phyloP scores from a whole-genome alignment of 2,888 invertebrate genomes.

The Philereme vetulata region DNA sequence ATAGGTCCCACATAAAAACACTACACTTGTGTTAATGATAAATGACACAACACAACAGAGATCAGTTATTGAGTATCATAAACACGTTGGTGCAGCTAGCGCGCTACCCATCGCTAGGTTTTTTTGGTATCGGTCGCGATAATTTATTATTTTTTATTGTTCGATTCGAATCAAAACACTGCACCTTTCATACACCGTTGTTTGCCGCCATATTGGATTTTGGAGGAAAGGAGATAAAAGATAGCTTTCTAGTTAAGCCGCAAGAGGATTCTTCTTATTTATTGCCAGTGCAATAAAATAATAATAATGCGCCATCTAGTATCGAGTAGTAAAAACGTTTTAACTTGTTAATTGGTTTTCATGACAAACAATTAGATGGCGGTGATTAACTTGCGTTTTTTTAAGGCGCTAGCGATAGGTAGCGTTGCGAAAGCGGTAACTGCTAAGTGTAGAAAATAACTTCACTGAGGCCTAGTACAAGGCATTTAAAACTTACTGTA shows the following conservation, averaged over 20 bases:
- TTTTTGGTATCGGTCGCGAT: constrained; percentile 54
- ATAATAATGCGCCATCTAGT: constrained; percentile 38
- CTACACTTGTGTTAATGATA: constrained; percentile 54
- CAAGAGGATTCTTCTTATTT: constrained; percentile 54
- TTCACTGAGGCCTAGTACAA: no score
- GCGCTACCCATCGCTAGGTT: constrained; percentile 64
- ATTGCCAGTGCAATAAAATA: constrained; percentile 44
- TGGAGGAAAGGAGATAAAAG: constrained; percentile 63
- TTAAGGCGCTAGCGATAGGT: no score
- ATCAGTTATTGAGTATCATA: constrained; percentile 53
- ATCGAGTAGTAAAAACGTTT: constrained; percentile 1
- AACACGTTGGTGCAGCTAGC: constrained; percentile 56
- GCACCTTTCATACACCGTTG: constrained; percentile 78
- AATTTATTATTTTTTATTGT: constrained; percentile 57
- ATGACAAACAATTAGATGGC: no score
- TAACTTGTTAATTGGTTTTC: no score
- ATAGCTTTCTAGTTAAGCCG: constrained; percentile 49
- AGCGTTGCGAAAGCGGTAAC: no score
- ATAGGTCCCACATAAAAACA: constrained; percentile 53
- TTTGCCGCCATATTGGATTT: constrained; percentile 82
- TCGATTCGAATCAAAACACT: constrained; percentile 79
- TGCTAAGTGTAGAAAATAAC: no score
- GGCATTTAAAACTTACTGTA: no score
- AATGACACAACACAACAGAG: constrained; percentile 56
- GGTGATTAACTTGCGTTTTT: no score